These are phyloP conservation scores for Coleophora deauratella DNA, from an alignment of 2,888 invertebrate species.

Conservation along the genomic window DNA sequence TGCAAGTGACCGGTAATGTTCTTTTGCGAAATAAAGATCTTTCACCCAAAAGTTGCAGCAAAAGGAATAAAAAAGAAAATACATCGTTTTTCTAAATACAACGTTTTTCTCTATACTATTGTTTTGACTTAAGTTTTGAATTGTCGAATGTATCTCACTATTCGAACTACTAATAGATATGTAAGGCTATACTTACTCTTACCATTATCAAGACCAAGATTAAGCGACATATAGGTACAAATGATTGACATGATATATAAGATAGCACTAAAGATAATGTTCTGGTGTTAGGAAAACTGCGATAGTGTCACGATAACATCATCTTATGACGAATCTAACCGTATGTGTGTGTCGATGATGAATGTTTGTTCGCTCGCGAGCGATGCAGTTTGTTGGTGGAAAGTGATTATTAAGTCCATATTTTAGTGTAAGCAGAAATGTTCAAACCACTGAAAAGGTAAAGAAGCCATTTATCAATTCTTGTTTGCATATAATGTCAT, in stretches of 20 bases:
- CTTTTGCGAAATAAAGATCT: too few species aligned
- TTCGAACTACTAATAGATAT: too few species aligned
- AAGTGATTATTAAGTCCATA: background rate
- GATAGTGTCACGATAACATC: background rate
- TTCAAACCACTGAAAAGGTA: slow-evolving; percentile 50
- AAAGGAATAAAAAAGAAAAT: too few species aligned
- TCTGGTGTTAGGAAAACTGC: background rate
- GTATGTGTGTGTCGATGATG: slow-evolving; percentile 11
- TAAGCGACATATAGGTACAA: background rate
- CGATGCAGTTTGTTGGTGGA: slow-evolving; percentile 11
- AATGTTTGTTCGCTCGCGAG: slow-evolving; percentile 17
- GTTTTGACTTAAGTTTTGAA: too few species aligned
- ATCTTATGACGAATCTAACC: background rate
- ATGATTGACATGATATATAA: background rate
- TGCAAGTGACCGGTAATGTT: too few species aligned
- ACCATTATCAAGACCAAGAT: background rate
- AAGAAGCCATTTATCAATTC: slow-evolving; percentile 1
- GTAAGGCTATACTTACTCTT: too few species aligned
- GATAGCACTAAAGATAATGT: too few species aligned
- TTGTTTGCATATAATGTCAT: background rate
- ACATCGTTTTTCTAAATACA: too few species aligned
- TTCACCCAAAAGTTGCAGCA: too few species aligned
- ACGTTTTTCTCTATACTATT: too few species aligned
- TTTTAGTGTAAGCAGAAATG: slow-evolving; percentile 21
- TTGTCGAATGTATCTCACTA: too few species aligned